Conservation (phyloP, 1,140 invertebrate genomes). For the Drosophila micromelanica region DNA sequence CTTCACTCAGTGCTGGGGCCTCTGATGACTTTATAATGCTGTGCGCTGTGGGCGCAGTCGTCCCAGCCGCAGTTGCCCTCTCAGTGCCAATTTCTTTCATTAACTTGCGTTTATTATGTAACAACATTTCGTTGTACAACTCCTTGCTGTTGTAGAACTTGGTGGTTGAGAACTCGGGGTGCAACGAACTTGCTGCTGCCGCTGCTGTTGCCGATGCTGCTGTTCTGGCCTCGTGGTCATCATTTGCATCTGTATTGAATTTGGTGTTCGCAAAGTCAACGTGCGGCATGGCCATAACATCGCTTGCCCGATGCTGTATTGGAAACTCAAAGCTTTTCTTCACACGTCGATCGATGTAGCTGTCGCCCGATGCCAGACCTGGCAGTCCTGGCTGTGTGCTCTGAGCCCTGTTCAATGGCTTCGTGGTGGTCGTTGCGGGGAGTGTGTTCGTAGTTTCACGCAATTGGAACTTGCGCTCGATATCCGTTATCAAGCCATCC, state of each 20-base stretch:
- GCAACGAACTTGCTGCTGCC: conserved; percentile 33
- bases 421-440: too few relatives aligned
- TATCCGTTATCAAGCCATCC: conserved; percentile 81
- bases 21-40: conserved; percentile 69
- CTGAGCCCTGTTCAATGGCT: too few relatives aligned
- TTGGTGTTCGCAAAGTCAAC: conserved; percentile 83
- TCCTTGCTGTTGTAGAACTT: conserved; percentile 84
- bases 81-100: conserved; percentile 55
- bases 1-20: conserved; percentile 41
- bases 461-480: conserved; percentile 79
- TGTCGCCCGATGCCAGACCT: conserved; percentile 41
- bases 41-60: conserved; percentile 22
- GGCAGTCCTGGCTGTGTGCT: conserved; percentile 14
- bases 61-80: not conserved
- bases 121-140: conserved; percentile 83
- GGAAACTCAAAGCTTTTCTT: conserved; percentile 83
- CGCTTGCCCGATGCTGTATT: conserved; percentile 68
- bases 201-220: not conserved
- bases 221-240: conserved; percentile 6
- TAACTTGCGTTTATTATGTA: conserved; percentile 76
- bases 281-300: conserved; percentile 68
- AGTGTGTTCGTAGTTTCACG: conserved; percentile 61
- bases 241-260: conserved; percentile 67
- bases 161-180: conserved; percentile 83
- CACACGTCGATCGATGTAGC: conserved; percentile 75